These are phyloP conservation scores for Typhlichthys subterraneus DNA, from an alignment of 2,797 vertebrate species.

Conservation along the genomic window DNA sequence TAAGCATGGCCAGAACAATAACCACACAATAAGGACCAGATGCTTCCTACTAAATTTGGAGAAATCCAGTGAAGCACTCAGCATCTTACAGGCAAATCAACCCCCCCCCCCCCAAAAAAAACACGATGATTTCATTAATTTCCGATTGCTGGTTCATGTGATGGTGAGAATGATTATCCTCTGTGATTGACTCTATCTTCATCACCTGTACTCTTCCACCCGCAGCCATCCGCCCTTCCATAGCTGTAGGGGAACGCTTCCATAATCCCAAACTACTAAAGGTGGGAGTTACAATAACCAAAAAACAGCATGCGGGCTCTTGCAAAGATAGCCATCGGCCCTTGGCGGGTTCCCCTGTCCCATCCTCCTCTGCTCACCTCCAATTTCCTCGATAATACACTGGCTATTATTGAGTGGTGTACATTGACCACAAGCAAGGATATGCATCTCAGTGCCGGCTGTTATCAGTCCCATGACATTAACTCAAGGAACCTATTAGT, in stretches of 20 bases:
- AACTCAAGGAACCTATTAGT: slow-evolving; percentile 37
- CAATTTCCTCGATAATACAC: slow-evolving; percentile 42
- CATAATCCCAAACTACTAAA: slow-evolving; percentile 58
- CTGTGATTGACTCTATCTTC: slow-evolving; percentile 10
- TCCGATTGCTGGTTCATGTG: background rate
- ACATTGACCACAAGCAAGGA: slow-evolving; percentile 33
- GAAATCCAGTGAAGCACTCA: too few relatives aligned
- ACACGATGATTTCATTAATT: slow-evolving; percentile 7
- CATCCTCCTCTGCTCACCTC: slow-evolving; percentile 18
- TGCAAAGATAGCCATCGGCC: slow-evolving; percentile 59
- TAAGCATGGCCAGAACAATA: background rate
- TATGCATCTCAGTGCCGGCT: slow-evolving; percentile 22
- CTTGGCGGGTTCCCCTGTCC: slow-evolving; percentile 50
- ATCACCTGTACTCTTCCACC: slow-evolving; percentile 43
- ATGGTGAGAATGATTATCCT: slow-evolving; percentile 8
- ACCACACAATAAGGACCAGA: too few relatives aligned
- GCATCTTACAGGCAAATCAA: too few relatives aligned
- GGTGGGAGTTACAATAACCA: slow-evolving; percentile 58
- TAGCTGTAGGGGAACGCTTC: slow-evolving; percentile 52
- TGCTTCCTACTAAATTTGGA: too few relatives aligned
- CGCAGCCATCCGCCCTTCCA: slow-evolving; percentile 52
- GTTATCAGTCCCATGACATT: slow-evolving; percentile 33
- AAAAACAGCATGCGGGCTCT: slow-evolving; percentile 61
- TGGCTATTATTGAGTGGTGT: slow-evolving; percentile 14
- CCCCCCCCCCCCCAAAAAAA: background rate